Conservation (phyloP, 2,888 invertebrate species). For the Conchocele bisecta region DNA sequence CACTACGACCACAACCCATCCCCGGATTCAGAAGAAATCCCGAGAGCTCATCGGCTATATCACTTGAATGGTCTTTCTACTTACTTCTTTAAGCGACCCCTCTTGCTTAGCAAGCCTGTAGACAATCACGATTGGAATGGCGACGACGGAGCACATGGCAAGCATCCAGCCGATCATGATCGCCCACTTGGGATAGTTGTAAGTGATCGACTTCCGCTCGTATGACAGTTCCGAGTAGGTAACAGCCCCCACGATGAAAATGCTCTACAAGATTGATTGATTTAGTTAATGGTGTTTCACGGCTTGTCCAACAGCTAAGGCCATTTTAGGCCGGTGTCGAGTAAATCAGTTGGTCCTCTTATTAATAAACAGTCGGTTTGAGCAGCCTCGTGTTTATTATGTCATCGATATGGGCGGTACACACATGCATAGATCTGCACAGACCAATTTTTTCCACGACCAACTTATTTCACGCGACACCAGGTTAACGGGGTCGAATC, state of each 20-base stretch:
- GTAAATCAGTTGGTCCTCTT: neutral
- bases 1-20: too few relatives aligned
- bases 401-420: too few relatives aligned
- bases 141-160: neutral
- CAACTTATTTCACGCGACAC: too few relatives aligned
- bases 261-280: neutral
- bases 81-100: neutral
- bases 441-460: too few relatives aligned
- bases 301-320: too few relatives aligned
- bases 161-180: slow-evolving; percentile 13
- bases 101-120: neutral
- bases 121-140: slow-evolving; percentile 1
- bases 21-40: too few relatives aligned
- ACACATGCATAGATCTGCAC: too few relatives aligned
- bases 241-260: neutral
- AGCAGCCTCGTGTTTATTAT: too few relatives aligned
- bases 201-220: slow-evolving; percentile 7
- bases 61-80: neutral
- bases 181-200: neutral
- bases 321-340: too few relatives aligned
- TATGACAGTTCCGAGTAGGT: slow-evolving; percentile 4
- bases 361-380: neutral
- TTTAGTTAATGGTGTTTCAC: too few relatives aligned
- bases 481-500: too few relatives aligned
- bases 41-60: too few relatives aligned